Evolutionary conservation across 2,797 vertebrate genomes (phyloP).

Genomic region (Odontamblyopus lacepedii): DNA sequence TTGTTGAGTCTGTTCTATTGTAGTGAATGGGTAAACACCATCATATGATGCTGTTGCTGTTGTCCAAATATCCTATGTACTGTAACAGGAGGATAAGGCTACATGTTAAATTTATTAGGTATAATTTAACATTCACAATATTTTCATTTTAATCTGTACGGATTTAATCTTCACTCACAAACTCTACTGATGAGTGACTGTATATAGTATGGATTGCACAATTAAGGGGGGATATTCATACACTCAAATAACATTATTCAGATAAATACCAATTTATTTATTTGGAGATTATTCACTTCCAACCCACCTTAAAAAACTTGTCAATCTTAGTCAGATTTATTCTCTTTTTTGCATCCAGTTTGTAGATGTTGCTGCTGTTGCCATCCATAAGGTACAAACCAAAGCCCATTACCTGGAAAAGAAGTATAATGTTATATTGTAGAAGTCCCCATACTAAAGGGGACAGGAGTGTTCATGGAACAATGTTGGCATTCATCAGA

Average conservation of each 20-base stretch:
- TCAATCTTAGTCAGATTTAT: slow-evolving; percentile 97
- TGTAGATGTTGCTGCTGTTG: slow-evolving; percentile 96
- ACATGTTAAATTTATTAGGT: background rate
- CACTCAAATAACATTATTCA: background rate
- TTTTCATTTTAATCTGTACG: background rate
- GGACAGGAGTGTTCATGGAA: background rate
- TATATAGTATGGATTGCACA: background rate
- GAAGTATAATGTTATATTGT: background rate
- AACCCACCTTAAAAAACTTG: slow-evolving; percentile 91
- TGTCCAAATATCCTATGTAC: background rate
- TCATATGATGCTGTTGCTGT: background rate
- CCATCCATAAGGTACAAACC: slow-evolving; percentile 98
- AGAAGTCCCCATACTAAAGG: background rate
- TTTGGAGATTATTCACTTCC: background rate
- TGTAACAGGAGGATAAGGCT: background rate
- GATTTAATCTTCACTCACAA: background rate
- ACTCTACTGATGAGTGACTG: background rate
- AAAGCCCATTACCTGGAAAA: slow-evolving; percentile 94
- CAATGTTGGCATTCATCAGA: background rate
- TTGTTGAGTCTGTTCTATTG: background rate
- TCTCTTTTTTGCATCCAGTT: slow-evolving; percentile 96
- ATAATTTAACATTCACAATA: background rate
- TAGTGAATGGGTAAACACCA: background rate
- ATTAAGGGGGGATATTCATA: background rate
- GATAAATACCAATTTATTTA: background rate